Evolutionary conservation across 2,113 vertebrate species (phyloP), one percentile per base, ranked within the genome.

Genomic region (Sander vitreus): DNA sequence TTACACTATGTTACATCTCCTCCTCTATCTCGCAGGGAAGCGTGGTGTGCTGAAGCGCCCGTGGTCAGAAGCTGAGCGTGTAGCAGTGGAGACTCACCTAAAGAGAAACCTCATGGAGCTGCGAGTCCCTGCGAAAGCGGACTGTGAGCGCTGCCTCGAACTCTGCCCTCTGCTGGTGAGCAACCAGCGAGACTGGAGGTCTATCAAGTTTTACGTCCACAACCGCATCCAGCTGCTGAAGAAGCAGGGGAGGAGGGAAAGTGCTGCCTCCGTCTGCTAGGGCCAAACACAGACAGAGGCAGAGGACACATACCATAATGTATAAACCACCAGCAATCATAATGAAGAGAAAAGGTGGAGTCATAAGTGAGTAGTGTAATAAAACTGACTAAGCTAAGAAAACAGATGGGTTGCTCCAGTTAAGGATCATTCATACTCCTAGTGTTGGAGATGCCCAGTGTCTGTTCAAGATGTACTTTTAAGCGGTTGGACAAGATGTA

Each of bases 161-260:
- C 95, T 93, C 83, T 96, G 95, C 85, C 95, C 95, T 13, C 88
- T 96, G 77, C 91, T 96, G 83, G 95, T 93, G 79, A 93, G 92
- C 90, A 96, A 96, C 86, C 94, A 95, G 81, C 92, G 95, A 9
- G 95, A 96, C 93, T 96, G 95, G 95, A 87, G 95, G 63, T 91
- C 95, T 0, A 95, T 96, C 91, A 96, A 96, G 89, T 96, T 96
- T 77, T 96, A 96, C 55, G 95, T 95, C 68, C 95, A 96, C 92
- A 96, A 96, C 85, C 95, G 95, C 82, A 96, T 96, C 75, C 95
- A 96, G 86, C 91, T 96, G 64, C 92, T 96, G 48, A 95, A 94
- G 89, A 96, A 95, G 88, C 95, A 95, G 82, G 93, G 91, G 14
- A 84, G 94, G 54, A 82, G 94, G 82, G 94, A 94, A 55, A 90